Percentiles rank a stretch among this genome's conserved stretches.
Conservation (phyloP, 2,797 vertebrate genomes). For the Mormyrops attenuatus region DNA sequence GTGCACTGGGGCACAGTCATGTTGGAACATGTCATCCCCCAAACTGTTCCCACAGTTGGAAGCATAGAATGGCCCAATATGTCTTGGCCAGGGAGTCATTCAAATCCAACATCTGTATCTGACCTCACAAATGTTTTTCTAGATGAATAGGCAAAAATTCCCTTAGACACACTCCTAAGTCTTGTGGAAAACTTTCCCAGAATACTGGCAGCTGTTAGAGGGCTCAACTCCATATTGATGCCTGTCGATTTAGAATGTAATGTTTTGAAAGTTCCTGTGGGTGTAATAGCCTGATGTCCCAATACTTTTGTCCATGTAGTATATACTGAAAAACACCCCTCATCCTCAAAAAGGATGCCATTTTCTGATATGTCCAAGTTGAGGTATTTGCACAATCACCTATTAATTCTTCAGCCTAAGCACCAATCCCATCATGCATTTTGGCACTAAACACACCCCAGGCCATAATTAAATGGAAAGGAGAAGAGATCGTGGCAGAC, state of each 20-base stretch:
- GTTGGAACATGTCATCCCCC: background rate
- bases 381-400: background rate
- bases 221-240: background rate
- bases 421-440: background rate
- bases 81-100: background rate
- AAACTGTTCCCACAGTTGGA: background rate
- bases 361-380: background rate
- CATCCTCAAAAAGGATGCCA: background rate
- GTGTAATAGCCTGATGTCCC: background rate
- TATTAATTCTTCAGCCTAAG: background rate
- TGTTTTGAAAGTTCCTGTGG: background rate
- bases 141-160: background rate
- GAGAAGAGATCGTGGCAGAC: background rate
- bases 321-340: background rate
- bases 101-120: background rate
- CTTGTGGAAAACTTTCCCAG: background rate
- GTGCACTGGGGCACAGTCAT: background rate
- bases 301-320: background rate
- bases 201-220: background rate
- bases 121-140: background rate
- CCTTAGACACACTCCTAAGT: background rate
- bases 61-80: background rate
- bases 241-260: background rate
- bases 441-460: background rate
- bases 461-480: background rate